Evolutionary conservation across 2,113 vertebrate genomes (phyloP), one percentile per base, ranked within the genome.

Genomic region (Trichechus manatus): DNA sequence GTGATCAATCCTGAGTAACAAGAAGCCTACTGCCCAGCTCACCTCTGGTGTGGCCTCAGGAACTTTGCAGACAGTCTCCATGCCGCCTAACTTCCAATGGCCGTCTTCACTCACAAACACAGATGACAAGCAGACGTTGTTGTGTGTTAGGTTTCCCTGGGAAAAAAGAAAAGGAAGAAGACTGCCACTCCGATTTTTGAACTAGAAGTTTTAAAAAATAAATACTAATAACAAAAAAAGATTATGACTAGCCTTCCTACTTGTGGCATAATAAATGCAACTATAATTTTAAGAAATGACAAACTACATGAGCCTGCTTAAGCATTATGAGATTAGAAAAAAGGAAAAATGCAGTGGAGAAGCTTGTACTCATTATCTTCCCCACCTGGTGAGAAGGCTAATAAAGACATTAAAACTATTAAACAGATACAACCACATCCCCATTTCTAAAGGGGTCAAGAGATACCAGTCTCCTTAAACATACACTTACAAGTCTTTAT

Each of bases 51-150:
- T 99, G 82, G 99, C 99, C 98, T 99, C 99, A 53, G 93, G 98
- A 96, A 99, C 99, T 89, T 98, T 99, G 98, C 99, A 99, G 63
- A 99, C 99, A 0, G 99, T 99, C 96, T 99, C 99, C 99, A 99
- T 99, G 87, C 99, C 99, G 83, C 99, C 99, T 72, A 99, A 98
- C 95, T 99, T 99, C 99, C 99, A 99, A 92, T 99, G 99, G 50
- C 99, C 99, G 78, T 99, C 99, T 96, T 99, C 99, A 92, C 99
- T 99, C 96, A 99, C 99, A 98, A 99, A 99, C 64, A 99, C 98
- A 0, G 99, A 99, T 0, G 99, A 99, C 42, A 99, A 95, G 97
- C 99, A 99, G 87, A 99, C 98, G 4, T 99, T 99, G 99, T 99
- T 99, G 98, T 99, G 99, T 0, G 99, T 99, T 3, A 99, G 98